Percentiles rank a stretch among this genome's conserved stretches.
These are phyloP conservation scores for Meles meles DNA, from an alignment of 2,113 vertebrate genomes.

Conservation along the genomic window DNA sequence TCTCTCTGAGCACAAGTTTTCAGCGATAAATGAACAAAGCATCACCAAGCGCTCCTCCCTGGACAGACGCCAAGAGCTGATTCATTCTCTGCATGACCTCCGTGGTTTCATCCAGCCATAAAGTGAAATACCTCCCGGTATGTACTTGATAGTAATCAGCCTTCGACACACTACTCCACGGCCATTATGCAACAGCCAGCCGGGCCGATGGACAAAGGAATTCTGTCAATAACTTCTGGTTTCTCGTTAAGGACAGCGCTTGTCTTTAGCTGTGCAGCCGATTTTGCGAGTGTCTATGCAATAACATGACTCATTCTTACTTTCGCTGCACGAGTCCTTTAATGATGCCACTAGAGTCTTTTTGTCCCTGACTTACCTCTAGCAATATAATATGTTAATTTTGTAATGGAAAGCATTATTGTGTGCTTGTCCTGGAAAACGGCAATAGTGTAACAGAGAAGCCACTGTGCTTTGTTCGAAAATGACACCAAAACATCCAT, in stretches of 20 bases:
- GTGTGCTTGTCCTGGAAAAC: constrained; percentile 23
- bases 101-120: not conserved
- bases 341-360: not conserved
- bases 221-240: not conserved
- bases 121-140: not conserved
- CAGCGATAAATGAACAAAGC: constrained; percentile 45
- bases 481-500: constrained; percentile 59
- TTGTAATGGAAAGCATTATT: constrained; percentile 33
- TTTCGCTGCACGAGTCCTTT: not conserved
- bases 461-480: constrained; percentile 72
- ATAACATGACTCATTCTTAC: constrained; percentile 17
- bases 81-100: constrained; percentile 51
- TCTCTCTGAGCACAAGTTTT: not conserved
- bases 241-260: constrained; percentile 10
- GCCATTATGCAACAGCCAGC: not conserved
- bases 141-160: not conserved
- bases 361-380: not conserved
- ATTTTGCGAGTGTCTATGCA: constrained; percentile 45
- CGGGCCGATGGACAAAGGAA: constrained; percentile 2
- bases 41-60: constrained; percentile 26
- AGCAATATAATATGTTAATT: not conserved
- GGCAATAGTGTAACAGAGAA: constrained; percentile 51
- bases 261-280: not conserved
- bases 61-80: constrained; percentile 60
- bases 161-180: not conserved